phyloP scores from a whole-genome alignment of 2,113 vertebrate genomes.

The Thunnus maccoyii region DNA sequence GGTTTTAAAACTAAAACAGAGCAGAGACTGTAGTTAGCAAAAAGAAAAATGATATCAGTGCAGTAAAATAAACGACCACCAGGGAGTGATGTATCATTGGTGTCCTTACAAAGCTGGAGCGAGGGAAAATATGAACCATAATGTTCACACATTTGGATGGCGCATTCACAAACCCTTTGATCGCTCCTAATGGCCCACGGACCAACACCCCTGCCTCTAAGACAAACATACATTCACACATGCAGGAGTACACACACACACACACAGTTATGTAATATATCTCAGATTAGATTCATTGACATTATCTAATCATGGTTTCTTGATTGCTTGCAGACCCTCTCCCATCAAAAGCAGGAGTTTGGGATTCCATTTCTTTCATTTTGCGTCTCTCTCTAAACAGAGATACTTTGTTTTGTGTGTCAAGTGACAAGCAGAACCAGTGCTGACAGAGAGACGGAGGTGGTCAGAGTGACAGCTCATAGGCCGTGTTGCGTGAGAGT shows the following conservation, averaged over 20 bases:
- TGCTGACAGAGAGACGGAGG: constrained; percentile 47
- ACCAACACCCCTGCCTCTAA: constrained; percentile 4
- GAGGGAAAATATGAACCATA: constrained; percentile 10
- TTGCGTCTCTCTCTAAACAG: constrained; percentile 2
- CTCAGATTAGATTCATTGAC: neutral
- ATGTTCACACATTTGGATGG: constrained; percentile 17
- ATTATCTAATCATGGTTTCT: neutral
- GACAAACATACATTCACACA: constrained; percentile 17
- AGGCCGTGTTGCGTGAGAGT: constrained; percentile 75
- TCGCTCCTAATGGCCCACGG: neutral
- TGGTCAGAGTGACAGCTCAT: constrained; percentile 69
- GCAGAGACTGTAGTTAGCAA: neutral
- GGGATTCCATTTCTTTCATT: neutral
- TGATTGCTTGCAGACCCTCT: neutral
- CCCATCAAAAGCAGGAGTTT: neutral
- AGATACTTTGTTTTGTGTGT: constrained; percentile 40
- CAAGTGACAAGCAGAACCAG: constrained; percentile 32
- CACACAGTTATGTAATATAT: neutral
- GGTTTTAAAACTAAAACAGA: neutral
- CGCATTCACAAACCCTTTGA: constrained; percentile 21
- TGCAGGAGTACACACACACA: neutral
- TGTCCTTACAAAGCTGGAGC: neutral
- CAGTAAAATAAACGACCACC: constrained; percentile 62
- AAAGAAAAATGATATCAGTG: neutral
- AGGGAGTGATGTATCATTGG: constrained; percentile 64